Base-by-base conservation (phyloP, 2,888 invertebrate species). In the Gnatocerus cornutus region DNA sequence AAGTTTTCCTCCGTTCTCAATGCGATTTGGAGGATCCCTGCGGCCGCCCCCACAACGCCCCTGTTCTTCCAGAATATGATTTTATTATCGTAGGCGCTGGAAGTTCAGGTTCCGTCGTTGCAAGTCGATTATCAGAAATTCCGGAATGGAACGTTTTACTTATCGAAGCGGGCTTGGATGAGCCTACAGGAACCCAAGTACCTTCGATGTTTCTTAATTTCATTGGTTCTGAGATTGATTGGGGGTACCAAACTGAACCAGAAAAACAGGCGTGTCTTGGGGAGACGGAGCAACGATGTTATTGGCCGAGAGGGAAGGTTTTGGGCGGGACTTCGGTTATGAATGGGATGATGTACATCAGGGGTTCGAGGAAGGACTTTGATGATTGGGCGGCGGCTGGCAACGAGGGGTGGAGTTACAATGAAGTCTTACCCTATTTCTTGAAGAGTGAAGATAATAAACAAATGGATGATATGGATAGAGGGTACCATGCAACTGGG, bases 321-420 rank as follows among this genome's bases (percentile, higher is more conserved):
- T 85, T 96, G 7, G 97, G 97, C 4, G 97, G 97, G 0, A 96
- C 96, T 0, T 96, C 96, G 10, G 95, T 95, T 0, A 90, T 97
- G 87, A 98, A 98, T 84, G 97, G 97, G 14, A 98, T 98, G 97
- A 96, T 94, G 90, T 97, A 97, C 84, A 94, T 97, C 74, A 88
- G 97, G 21, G 97, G 97, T 0, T 92, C 95, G 66, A 89, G 92
- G 16, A 90, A 90, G 70, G 97, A 97, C 85, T 97, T 92, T 85
- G 95, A 97, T 81, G 88, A 90, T 70, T 97, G 97, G 97, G 94
- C 93, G 0, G 90, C 89, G 0, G 87, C 91, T 69, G 97, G 97
- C 6, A 95, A 94, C 83, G 89, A 91, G 8, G 96, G 96, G 55
- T 97, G 97, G 97, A 89, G 91, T 27, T 97, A 93, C 85, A 90